Evolutionary conservation across 1,140 invertebrate genomes (phyloP), one percentile per base, ranked within the genome.

Genomic region (Zaprionus tsacasi): DNA sequence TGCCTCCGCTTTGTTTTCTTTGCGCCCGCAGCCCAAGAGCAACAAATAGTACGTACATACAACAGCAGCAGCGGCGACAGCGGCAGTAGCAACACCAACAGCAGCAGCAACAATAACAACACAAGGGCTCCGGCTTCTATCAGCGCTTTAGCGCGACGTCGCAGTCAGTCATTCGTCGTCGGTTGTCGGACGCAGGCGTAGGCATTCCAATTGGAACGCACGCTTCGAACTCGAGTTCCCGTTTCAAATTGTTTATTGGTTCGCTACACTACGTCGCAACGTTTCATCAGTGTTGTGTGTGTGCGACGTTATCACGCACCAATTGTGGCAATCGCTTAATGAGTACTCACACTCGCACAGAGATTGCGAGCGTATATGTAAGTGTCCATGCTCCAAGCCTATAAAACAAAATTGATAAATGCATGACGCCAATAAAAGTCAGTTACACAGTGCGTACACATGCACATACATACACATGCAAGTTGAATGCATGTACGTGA

Each of bases 101-200:
- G 10, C 76, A 57, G 48, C 63, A 65, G 64, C 60, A 72, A 79
- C 45, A 58, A 61, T 33, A 66, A 66, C 40, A 72, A 59, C 59
- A 75, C 40, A 54, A 75, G 66, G 67, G 72, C 67, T 70, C 54
- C 27, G 72, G 67, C 85, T 88, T 45, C 85, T 86, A 88, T 88
- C 83, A 81, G 85, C 87, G 83, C 81, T 88, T 88, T 80, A 65
- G 56, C 72, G 61, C 81, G 81, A 70, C 70, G 73, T 70, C 82
- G 82, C 68, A 68, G 77, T 88, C 79, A 75, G 82, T 87, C 82
- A 87, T 80, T 87, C 83, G 79, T 88, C 64, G 82, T 87, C 83
- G 78, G 81, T 76, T 80, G 81, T 78, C 76, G 76, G 73, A 81
- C 72, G 77, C 77, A 79, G 77, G 77, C 77, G 74, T 79, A 79